Conservation (phyloP, 2,797 vertebrate genomes). For the Bufotes viridis region DNA sequence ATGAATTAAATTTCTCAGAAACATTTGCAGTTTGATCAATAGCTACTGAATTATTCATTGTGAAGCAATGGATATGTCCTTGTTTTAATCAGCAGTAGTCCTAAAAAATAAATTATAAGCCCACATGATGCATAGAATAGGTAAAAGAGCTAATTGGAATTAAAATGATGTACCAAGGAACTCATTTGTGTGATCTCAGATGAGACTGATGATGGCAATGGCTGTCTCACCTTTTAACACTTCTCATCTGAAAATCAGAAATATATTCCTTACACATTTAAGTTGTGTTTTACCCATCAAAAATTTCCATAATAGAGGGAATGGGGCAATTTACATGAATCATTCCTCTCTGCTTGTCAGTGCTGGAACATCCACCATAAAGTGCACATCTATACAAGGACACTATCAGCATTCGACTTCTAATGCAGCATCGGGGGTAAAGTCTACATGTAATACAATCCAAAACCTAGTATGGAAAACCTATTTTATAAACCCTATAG, state of each 20-base stretch:
- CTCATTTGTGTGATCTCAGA: conserved; percentile 25
- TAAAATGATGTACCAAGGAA: conserved; percentile 41
- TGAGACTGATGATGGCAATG: conserved; percentile 13
- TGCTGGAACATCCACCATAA: neutral
- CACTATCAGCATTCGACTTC: neutral
- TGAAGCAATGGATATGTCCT: conserved; percentile 38
- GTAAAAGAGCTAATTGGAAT: conserved; percentile 47
- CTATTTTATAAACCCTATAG: too few species aligned
- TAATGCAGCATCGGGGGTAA: neutral
- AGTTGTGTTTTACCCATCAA: conserved; percentile 4
- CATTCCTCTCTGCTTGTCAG: neutral
- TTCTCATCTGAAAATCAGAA: conserved; percentile 13
- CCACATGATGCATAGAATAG: conserved; percentile 39
- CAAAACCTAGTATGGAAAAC: too few species aligned
- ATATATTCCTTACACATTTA: neutral
- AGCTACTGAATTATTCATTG: conserved; percentile 45
- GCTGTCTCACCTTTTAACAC: conserved; percentile 24
- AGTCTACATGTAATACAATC: too few species aligned
- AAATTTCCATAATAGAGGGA: neutral
- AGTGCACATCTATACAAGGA: neutral
- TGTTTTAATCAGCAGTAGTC: conserved; percentile 52
- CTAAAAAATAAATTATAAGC: conserved; percentile 47
- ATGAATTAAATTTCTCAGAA: conserved; percentile 36
- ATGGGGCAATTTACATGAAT: neutral
- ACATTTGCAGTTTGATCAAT: conserved; percentile 41